These are phyloP conservation scores for Nothobranchius furzeri DNA, from an alignment of 2,113 vertebrate species.

Conservation along the genomic window DNA sequence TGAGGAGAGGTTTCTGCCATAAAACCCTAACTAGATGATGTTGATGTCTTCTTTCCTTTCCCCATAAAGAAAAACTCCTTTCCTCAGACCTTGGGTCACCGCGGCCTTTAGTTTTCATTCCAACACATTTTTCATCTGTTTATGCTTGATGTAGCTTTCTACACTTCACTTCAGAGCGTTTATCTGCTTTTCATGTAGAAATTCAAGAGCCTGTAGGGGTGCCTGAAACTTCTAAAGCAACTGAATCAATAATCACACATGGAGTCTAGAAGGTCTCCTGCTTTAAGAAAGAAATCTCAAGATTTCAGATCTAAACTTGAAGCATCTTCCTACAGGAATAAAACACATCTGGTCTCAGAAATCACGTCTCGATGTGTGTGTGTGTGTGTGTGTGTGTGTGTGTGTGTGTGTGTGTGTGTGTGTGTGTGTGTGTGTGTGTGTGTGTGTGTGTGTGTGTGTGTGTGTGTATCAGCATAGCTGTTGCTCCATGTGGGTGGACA, in stretches of 20 bases:
- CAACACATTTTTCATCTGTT: too few species aligned
- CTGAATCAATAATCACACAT: slow-evolving; percentile 7
- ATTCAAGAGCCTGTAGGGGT: background rate
- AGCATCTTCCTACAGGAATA: slow-evolving; percentile 20
- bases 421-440: slow-evolving; percentile 35
- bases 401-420: slow-evolving; percentile 24
- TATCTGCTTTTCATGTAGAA: background rate
- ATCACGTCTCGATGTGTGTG: background rate
- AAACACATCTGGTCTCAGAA: background rate
- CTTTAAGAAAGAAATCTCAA: background rate
- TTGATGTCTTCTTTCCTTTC: too few species aligned
- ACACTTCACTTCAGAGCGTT: too few species aligned
- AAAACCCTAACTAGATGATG: too few species aligned
- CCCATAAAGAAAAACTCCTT: too few species aligned
- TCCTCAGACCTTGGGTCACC: too few species aligned
- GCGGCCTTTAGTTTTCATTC: too few species aligned
- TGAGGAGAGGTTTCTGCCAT: too few species aligned
- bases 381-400: slow-evolving; percentile 9
- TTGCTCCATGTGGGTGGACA: slow-evolving; percentile 62
- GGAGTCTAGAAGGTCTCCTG: background rate
- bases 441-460: slow-evolving; percentile 17
- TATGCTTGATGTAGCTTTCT: too few species aligned
- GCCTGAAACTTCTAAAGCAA: background rate
- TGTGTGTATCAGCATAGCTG: slow-evolving; percentile 49
- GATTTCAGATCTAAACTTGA: background rate